These are phyloP conservation scores for Nerophis lumbriciformis DNA, from an alignment of 2,113 vertebrate species.

Conservation along the genomic window DNA sequence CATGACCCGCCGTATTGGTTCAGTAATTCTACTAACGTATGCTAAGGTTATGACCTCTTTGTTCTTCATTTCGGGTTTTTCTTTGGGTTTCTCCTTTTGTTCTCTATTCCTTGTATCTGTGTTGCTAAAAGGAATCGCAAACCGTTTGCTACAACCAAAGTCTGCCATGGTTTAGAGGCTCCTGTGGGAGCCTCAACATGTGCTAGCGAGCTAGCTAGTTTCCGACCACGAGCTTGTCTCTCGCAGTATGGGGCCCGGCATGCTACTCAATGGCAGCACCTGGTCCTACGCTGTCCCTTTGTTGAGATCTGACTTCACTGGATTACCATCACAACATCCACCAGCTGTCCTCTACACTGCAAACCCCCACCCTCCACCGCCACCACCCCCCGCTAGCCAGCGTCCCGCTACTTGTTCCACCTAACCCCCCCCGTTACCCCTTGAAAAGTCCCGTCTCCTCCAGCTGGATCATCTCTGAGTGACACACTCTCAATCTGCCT, in stretches of 20 bases:
- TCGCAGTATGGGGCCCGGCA: conserved; percentile 69
- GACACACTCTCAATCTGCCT: conserved; percentile 77
- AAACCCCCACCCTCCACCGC: conserved; percentile 8
- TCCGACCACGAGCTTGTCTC: conserved; percentile 65
- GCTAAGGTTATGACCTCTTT: too few species aligned
- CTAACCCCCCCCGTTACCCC: conserved; percentile 24
- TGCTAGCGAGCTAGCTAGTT: conserved; percentile 40
- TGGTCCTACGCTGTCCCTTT: conserved; percentile 75
- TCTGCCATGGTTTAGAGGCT: conserved; percentile 11
- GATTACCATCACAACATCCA: conserved; percentile 85
- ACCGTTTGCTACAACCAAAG: not conserved
- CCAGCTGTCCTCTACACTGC: conserved; percentile 72
- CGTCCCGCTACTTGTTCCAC: conserved; percentile 21
- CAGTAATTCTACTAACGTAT: too few species aligned
- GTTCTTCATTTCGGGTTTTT: too few species aligned
- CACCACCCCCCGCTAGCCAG: conserved; percentile 20
- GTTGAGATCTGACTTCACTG: conserved; percentile 76
- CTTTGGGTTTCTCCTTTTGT: too few species aligned
- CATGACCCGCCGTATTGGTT: too few species aligned
- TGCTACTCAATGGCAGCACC: conserved; percentile 79
- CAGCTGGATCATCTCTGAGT: conserved; percentile 76
- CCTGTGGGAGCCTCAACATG: conserved; percentile 64
- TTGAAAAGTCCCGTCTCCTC: conserved; percentile 58
- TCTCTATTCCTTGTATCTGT: too few species aligned
- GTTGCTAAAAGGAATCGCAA: too few species aligned